Percentiles rank a stretch among this genome's conserved stretches.
Evolutionary conservation across 2,113 vertebrate genomes (phyloP).

Genomic region (Pteronura brasiliensis): DNA sequence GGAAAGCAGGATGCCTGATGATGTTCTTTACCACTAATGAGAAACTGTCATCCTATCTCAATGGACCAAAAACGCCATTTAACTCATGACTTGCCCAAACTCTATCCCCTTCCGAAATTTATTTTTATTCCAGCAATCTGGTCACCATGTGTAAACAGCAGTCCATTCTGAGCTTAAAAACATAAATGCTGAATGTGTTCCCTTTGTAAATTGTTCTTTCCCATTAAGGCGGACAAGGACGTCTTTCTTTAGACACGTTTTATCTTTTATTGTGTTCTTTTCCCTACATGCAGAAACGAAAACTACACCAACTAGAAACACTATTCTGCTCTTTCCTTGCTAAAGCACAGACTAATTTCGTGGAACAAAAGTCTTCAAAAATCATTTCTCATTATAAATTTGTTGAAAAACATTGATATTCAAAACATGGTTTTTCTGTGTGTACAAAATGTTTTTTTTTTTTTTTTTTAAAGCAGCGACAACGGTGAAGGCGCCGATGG

Average conservation of each 20-base stretch:
- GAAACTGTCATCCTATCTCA: not conserved
- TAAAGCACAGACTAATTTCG: not conserved
- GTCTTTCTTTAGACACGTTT: not conserved
- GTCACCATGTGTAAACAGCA: not conserved
- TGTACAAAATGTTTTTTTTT: not conserved
- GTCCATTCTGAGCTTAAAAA: not conserved
- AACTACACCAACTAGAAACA: conserved; percentile 12
- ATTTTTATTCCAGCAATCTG: not conserved
- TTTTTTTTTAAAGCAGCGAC: not conserved
- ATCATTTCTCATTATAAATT: not conserved
- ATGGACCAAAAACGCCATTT: not conserved
- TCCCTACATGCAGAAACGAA: conserved; percentile 17
- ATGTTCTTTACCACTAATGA: not conserved
- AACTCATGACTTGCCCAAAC: not conserved
- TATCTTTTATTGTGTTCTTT: conserved; percentile 1
- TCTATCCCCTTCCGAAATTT: not conserved
- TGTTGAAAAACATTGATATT: not conserved
- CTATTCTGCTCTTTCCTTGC: not conserved
- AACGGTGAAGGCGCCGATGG: not conserved
- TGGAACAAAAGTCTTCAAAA: not conserved
- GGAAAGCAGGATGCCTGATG: not conserved
- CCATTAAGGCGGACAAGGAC: not conserved
- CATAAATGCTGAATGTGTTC: not conserved
- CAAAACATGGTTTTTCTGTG: not conserved
- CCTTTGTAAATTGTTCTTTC: not conserved